A percentile compares a stretch with the other conserved stretches of the same genome.
Evolutionary conservation across 2,888 invertebrate genomes (phyloP).

Genomic region (Papilio gigon): DNA sequence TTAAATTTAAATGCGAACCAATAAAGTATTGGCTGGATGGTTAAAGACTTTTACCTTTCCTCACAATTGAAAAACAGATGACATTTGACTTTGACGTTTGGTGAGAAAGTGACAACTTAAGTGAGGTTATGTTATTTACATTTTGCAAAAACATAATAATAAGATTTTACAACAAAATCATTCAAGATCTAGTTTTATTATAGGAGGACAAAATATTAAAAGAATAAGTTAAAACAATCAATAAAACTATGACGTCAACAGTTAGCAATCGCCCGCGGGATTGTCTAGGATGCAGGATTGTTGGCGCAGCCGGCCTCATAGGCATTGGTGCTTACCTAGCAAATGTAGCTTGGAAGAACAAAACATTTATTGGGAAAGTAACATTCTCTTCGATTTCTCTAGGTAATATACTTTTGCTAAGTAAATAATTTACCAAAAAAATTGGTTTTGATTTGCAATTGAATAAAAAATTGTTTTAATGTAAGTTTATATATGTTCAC

Average conservation of each 20-base stretch:
- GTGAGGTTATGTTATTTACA: background rate
- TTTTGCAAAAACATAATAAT: background rate
- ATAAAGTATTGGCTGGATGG: background rate
- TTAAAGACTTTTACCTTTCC: background rate
- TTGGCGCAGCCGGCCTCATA: constrained; percentile 83
- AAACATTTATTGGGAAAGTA: constrained; percentile 71
- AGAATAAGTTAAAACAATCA: background rate
- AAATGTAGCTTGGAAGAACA: constrained; percentile 80
- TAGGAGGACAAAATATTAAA: background rate
- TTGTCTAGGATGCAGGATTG: constrained; percentile 83
- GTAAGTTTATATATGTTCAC: too few species aligned
- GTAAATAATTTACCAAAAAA: too few species aligned
- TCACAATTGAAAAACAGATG: background rate
- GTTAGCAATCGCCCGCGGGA: constrained; percentile 75
- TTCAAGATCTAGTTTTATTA: background rate
- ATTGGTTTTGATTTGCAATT: too few species aligned
- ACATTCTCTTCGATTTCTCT: constrained; percentile 73
- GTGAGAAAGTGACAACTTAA: background rate
- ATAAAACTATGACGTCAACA: constrained; percentile 55
- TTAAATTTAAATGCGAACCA: background rate
- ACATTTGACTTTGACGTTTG: constrained; percentile 14
- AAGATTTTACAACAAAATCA: background rate
- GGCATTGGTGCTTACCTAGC: constrained; percentile 85
- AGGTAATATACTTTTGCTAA: constrained; percentile 58
- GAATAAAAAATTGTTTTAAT: too few species aligned